These are phyloP conservation scores for Nipponia nippon DNA, from an alignment of 2,113 vertebrate genomes.

Conservation along the genomic window DNA sequence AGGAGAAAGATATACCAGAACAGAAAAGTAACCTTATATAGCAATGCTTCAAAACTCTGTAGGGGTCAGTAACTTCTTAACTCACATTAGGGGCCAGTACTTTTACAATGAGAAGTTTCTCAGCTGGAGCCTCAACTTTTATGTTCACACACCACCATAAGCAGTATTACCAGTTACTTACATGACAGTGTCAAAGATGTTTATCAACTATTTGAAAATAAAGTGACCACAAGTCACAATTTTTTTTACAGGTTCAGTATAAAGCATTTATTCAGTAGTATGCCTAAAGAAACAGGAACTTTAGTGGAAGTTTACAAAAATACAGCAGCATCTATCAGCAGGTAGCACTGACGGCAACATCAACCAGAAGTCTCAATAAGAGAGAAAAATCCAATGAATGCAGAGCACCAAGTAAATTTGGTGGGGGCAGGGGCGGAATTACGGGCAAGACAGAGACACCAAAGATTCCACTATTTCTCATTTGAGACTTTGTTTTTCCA, in stretches of 20 bases:
- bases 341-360: accelerated
- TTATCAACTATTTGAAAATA: not conserved
- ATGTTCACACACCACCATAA: not conserved
- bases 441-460: not conserved
- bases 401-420: not conserved
- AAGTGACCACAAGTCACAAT: not conserved
- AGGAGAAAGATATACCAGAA: not conserved
- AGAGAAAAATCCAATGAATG: not conserved
- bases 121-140: not conserved
- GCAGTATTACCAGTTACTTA: not conserved
- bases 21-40: not conserved
- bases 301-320: not conserved
- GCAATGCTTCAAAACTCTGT: not conserved
- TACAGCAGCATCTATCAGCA: not conserved
- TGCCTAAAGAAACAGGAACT: accelerated
- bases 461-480: not conserved
- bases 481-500: not conserved
- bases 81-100: not conserved
- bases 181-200: not conserved
- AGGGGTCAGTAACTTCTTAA: not conserved
- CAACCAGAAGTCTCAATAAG: not conserved
- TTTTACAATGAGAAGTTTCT: not conserved
- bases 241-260: not conserved
- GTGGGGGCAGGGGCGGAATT: not conserved
- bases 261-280: not conserved